Conservation (phyloP, 2,888 invertebrate genomes). For the Aphelenchoides bicaudatus region DNA sequence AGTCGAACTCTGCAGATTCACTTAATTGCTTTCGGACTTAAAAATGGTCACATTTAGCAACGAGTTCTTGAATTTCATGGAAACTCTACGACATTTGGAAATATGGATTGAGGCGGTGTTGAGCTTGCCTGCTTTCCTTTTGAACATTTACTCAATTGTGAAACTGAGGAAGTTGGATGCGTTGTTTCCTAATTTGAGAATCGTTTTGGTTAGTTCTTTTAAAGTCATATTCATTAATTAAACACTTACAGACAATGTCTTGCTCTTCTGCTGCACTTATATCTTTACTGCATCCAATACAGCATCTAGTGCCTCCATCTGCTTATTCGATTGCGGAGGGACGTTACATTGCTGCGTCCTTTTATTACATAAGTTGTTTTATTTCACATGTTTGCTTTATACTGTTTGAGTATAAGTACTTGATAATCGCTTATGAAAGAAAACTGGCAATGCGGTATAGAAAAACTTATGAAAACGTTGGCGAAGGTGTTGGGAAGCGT, state of each 20-base stretch:
- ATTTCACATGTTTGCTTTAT: constrained; percentile 10
- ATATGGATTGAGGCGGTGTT: not conserved
- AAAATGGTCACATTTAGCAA: too few species aligned
- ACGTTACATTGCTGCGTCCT: not conserved
- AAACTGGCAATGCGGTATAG: not conserved
- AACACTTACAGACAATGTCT: not conserved
- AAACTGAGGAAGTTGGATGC: constrained; percentile 8
- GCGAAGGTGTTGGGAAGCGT: not conserved
- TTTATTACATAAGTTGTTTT: constrained; percentile 10
- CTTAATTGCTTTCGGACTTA: too few species aligned
- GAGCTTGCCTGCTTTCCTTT: not conserved
- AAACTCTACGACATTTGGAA: not conserved
- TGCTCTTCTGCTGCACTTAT: not conserved
- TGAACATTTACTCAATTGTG: constrained; percentile 11
- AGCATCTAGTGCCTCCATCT: constrained; percentile 3
- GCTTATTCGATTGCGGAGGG: not conserved
- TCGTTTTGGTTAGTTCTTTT: not conserved
- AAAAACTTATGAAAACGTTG: constrained; percentile 4
- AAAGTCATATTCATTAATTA: not conserved
- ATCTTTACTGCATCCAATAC: constrained; percentile 3
- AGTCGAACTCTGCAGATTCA: too few species aligned
- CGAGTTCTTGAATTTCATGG: too few species aligned
- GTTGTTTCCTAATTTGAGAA: not conserved
- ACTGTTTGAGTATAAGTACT: constrained; percentile 4
- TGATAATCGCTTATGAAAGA: constrained; percentile 1